phyloP scores from a whole-genome alignment of 2,797 vertebrate species.

The Scomberomorus guttatus region DNA sequence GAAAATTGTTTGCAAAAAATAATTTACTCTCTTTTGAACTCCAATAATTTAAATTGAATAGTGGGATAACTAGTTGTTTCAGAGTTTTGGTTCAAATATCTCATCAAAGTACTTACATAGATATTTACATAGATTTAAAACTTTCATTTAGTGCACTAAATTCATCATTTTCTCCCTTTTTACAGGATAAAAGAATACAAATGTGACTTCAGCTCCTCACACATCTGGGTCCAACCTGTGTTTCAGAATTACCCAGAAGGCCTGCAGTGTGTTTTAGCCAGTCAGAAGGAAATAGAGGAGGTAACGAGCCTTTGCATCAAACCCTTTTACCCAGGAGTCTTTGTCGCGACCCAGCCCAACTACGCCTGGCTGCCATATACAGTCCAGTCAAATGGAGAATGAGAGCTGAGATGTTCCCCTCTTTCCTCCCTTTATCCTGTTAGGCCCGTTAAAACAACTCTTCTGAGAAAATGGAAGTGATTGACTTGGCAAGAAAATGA shows the following conservation, averaged over 20 bases:
- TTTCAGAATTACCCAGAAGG: conserved; percentile 27
- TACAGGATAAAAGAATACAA: conserved; percentile 4
- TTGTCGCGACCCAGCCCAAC: conserved; percentile 6
- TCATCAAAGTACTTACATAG: too few species aligned
- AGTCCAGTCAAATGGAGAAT: conserved; percentile 27
- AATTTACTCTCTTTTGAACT: neutral
- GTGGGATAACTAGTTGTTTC: too few species aligned
- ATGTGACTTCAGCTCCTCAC: conserved; percentile 4
- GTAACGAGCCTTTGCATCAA: conserved; percentile 60
- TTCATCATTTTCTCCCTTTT: neutral
- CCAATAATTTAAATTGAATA: neutral
- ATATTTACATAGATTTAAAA: neutral
- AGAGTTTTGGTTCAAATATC: neutral
- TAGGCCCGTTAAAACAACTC: conserved; percentile 12
- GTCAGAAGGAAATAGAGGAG: conserved; percentile 26
- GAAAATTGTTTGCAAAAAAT: too few species aligned
- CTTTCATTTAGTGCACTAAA: neutral
- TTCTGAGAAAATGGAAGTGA: conserved; percentile 15
- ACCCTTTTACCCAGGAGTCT: conserved; percentile 55
- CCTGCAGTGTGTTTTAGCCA: conserved; percentile 21
- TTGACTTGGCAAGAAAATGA: conserved; percentile 32
- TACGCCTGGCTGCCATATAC: conserved; percentile 6
- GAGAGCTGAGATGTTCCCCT: conserved; percentile 1
- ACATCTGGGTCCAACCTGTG: conserved; percentile 13
- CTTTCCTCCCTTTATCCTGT: neutral